Percentiles rank a stretch among this genome's conserved stretches.
Conservation (phyloP, 2,888 invertebrate species). For the Polymixis flavicincta region DNA sequence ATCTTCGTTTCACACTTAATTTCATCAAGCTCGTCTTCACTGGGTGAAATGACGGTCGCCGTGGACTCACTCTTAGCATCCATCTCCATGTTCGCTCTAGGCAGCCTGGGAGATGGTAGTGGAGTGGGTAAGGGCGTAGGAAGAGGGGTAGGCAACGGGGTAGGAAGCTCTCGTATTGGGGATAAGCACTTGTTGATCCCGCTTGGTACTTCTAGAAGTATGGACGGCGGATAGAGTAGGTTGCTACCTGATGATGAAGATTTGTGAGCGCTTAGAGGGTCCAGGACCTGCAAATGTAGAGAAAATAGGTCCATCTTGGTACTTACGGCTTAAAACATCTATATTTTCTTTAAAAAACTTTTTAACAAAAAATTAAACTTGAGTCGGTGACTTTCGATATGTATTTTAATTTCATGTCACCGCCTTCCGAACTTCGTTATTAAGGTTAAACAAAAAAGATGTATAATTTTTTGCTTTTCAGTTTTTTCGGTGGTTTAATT, state of each 20-base stretch:
- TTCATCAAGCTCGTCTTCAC: slow-evolving; percentile 87
- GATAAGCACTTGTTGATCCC: slow-evolving; percentile 94
- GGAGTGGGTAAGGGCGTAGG: slow-evolving; percentile 93
- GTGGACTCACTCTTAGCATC: slow-evolving; percentile 79
- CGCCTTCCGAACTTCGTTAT: too few relatives aligned
- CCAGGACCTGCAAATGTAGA: slow-evolving; percentile 89
- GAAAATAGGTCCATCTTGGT: slow-evolving; percentile 39
- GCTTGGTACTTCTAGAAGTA: slow-evolving; percentile 94
- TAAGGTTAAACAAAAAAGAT: too few relatives aligned
- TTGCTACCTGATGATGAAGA: slow-evolving; percentile 90
- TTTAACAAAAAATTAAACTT: too few relatives aligned
- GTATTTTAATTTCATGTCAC: too few relatives aligned
- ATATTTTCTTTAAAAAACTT: too few relatives aligned
- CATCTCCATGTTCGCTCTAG: slow-evolving; percentile 81
- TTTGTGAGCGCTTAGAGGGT: slow-evolving; percentile 93
- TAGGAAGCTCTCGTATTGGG: slow-evolving; percentile 94
- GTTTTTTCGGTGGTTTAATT: too few relatives aligned
- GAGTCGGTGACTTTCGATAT: too few relatives aligned
- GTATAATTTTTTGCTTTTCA: too few relatives aligned
- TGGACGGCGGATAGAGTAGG: slow-evolving; percentile 93
- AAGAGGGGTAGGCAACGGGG: slow-evolving; percentile 92
- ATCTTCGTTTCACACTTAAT: slow-evolving; percentile 79
- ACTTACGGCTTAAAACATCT: slow-evolving; percentile 14
- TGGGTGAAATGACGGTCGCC: slow-evolving; percentile 79
- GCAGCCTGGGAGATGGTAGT: slow-evolving; percentile 88